These are phyloP conservation scores for Paramormyrops hopkinsi DNA, from an alignment of 2,797 vertebrate genomes.

Conservation along the genomic window DNA sequence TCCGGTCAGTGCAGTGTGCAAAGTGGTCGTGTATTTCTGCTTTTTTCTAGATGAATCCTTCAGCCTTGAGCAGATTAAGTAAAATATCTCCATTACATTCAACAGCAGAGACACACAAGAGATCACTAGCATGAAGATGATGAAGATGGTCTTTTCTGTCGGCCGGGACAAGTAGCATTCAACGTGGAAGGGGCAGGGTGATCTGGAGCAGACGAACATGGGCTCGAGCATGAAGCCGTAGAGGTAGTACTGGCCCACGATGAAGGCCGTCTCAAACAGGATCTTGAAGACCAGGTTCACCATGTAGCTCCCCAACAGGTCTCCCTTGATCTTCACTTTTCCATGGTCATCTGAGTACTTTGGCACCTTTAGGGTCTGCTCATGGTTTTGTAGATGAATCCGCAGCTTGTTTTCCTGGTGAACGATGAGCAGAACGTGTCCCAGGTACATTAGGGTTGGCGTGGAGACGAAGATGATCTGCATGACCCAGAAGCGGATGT, in stretches of 20 bases:
- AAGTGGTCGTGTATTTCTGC: not conserved
- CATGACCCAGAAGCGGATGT: conserved; percentile 84
- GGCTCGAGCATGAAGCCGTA: conserved; percentile 83
- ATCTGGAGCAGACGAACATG: conserved; percentile 71
- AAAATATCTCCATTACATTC: conserved; percentile 69
- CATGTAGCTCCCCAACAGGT: conserved; percentile 83
- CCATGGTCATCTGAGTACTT: conserved; percentile 66
- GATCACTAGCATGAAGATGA: conserved; percentile 82
- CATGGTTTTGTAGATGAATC: conserved; percentile 53
- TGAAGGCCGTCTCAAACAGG: conserved; percentile 80
- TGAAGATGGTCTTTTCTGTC: conserved; percentile 71
- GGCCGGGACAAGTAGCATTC: conserved; percentile 83
- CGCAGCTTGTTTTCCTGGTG: conserved; percentile 70
- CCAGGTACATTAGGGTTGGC: conserved; percentile 57
- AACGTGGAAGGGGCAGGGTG: conserved; percentile 74
- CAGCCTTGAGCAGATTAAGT: conserved; percentile 50
- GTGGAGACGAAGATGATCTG: conserved; percentile 74
- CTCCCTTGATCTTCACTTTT: conserved; percentile 78
- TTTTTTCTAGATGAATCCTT: not conserved
- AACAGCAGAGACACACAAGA: conserved; percentile 74
- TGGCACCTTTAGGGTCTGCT: conserved; percentile 29
- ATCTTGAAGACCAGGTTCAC: conserved; percentile 82
- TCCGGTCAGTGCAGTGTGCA: not conserved
- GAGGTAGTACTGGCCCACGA: conserved; percentile 85
- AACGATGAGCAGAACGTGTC: conserved; percentile 60